Evolutionary conservation across 2,888 invertebrate genomes (phyloP), one percentile per base, ranked within the genome.

Genomic region (Diarsia dahlii): DNA sequence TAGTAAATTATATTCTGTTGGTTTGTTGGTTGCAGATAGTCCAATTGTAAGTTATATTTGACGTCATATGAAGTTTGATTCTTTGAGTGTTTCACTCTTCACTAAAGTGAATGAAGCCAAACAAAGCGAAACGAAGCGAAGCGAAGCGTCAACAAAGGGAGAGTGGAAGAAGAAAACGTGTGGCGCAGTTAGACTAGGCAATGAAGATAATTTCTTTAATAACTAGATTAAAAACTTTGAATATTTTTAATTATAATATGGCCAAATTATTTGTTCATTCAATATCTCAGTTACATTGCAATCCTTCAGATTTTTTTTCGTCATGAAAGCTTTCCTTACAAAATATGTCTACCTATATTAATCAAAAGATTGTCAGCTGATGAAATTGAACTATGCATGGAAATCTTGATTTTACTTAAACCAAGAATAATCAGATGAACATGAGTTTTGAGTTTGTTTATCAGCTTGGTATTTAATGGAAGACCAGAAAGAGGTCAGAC

Each of bases 1-100:
- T 52, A 18, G 56, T 18, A 71, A 74, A 75, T 72, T 66, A 79
- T 54, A 58, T 48, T 78, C 23, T 56, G 72, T 63, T 64, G 54
- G 28, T 56, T 63, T 71, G 80, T 79, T 63, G 6, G 28, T n/a
- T 52, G 60, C n/a, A 54, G 23, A 62, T 52, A 9, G 20, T 23
- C 1, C 6, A 39, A 56, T 39, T 39, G 13, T 72, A 39, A 62
- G 56, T 45, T n/a, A 4, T 48, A 23, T 73, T 73, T 73, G 73
- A 23, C n/a, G n/a, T 72, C 9, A 56, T 63, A n/a, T n/a, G 45
- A n/a, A 13, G n/a, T n/a, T 6, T 63, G 45, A 3, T 62, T 20
- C 9, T 60, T 10, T 34, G 4, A 60, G 34, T 18, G 18, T 34
- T 9, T 28, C 3, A 58, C 8, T 15, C 28, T 28, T 9, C 3